Conservation (phyloP, 2,888 invertebrate genomes). For the Torymus aiolomorphi region DNA sequence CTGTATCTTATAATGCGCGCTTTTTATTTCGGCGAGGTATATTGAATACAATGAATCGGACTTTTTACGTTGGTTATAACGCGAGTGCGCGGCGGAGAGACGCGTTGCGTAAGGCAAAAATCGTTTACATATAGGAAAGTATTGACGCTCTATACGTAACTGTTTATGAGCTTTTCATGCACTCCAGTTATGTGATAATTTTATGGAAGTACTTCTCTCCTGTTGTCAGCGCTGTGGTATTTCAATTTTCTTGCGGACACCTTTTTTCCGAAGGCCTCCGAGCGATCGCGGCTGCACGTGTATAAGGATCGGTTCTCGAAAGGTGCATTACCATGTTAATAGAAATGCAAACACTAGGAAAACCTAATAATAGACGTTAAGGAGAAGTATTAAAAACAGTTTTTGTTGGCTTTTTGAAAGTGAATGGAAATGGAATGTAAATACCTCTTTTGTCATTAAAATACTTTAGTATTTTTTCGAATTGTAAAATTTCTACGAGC, state of each 20-base stretch:
- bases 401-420: background rate
- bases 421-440: background rate
- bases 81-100: background rate
- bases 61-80: constrained; percentile 1
- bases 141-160: constrained; percentile 37
- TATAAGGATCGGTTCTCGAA: background rate
- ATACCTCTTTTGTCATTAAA: too few relatives aligned
- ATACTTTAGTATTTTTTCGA: too few relatives aligned
- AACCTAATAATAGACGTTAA: background rate
- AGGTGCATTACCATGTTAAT: background rate
- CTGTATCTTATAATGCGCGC: too few relatives aligned
- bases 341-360: background rate
- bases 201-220: constrained; percentile 40
- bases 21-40: background rate
- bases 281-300: background rate
- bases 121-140: constrained; percentile 48
- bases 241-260: constrained; percentile 36
- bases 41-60: constrained; percentile 43
- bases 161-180: constrained; percentile 50
- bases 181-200: constrained; percentile 50
- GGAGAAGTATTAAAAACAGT: background rate
- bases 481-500: too few relatives aligned
- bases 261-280: constrained; percentile 1
- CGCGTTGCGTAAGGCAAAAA: constrained; percentile 41
- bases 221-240: background rate